phyloP scores from a whole-genome alignment of 2,797 vertebrate genomes.

The Sandelia bainsii region DNA sequence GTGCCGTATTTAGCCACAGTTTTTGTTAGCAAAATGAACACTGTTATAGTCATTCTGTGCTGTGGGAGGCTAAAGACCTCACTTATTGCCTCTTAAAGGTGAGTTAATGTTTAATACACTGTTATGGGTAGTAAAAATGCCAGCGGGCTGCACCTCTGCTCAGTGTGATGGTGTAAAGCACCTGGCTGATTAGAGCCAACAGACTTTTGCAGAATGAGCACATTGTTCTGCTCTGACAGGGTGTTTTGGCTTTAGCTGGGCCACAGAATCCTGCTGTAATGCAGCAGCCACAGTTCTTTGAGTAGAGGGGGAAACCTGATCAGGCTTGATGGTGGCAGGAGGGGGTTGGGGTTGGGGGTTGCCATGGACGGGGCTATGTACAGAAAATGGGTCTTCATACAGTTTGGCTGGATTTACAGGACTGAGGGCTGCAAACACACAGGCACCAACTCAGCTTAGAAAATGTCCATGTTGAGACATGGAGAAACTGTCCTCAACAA shows the following conservation, averaged over 20 bases:
- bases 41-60: constrained; percentile 29
- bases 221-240: constrained; percentile 37
- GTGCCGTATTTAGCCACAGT: no score
- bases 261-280: neutral
- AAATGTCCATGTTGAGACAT: no score
- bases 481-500: no score
- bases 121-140: constrained; percentile 17
- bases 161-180: constrained; percentile 12
- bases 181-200: constrained; percentile 15
- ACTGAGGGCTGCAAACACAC: constrained; percentile 1
- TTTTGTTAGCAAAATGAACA: no score
- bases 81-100: constrained; percentile 25
- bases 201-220: constrained; percentile 16
- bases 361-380: neutral
- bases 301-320: constrained; percentile 29
- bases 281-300: constrained; percentile 9
- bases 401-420: constrained; percentile 3
- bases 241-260: constrained; percentile 5
- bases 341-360: neutral
- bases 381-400: neutral
- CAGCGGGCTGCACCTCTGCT: neutral
- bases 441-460: neutral
- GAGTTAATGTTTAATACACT: constrained; percentile 35
- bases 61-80: neutral
- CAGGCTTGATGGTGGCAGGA: constrained; percentile 2